These are phyloP conservation scores for Cebus imitator DNA, from an alignment of 2,113 vertebrate species.

Conservation along the genomic window DNA sequence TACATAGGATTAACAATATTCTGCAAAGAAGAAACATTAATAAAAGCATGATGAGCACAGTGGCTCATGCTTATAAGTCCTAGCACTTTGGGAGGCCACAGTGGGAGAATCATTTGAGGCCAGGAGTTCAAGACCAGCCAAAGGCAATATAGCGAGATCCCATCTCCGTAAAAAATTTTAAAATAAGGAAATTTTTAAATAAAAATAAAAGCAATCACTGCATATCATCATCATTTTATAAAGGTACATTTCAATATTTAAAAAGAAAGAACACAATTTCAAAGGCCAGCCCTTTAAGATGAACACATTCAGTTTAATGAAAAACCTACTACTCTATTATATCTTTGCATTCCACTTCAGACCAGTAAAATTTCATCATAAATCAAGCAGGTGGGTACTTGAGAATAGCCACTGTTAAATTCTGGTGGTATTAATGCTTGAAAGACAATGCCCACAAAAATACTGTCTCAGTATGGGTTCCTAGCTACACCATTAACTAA, in stretches of 20 bases:
- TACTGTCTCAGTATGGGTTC: background rate
- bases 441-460: background rate
- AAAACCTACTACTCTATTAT: conserved; percentile 27
- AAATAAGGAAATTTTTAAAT: no score
- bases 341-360: conserved; percentile 13
- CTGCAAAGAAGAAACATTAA: conserved; percentile 13
- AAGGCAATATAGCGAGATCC: no score
- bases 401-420: background rate
- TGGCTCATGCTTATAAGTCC: no score
- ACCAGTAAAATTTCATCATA: conserved; percentile 44
- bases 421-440: conserved; percentile 22
- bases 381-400: background rate
- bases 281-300: conserved; percentile 46
- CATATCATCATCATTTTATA: conserved; percentile 44
- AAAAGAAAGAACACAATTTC: conserved; percentile 44
- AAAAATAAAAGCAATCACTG: background rate
- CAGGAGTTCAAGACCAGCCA: no score
- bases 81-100: no score
- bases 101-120: no score
- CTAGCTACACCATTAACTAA: background rate
- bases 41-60: background rate
- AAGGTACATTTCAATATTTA: conserved; percentile 34
- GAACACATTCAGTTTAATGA: conserved; percentile 7
- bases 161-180: no score
- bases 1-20: background rate